Base-by-base conservation (phyloP, 2,113 vertebrate species). In the Oncorhynchus clarkii region DNA sequence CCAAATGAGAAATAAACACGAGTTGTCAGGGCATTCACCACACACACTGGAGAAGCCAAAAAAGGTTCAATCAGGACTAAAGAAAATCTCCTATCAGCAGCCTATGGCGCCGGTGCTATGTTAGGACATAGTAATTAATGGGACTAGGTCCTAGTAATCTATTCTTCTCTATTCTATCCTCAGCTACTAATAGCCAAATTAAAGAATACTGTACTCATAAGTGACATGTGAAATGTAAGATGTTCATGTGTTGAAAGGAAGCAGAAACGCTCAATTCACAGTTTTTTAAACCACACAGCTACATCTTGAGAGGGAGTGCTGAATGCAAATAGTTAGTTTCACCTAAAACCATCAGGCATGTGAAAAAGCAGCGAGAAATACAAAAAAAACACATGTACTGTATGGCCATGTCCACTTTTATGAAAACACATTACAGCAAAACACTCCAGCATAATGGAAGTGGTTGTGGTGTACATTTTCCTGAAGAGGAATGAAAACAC, bases 401-500 rank as follows among this genome's bases (percentile, higher is more conserved):
- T 71, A 77, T 69, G 51, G 49, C 64, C 51, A 70, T 77, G 81
- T 70, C 87, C 85, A 88, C 88, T 91, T 88, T 72, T 69, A 84
- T 85, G 80, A 87, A 86, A 88, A 79, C 81, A 84, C 87, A 88
- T 88, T 82, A 84, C 83, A 89, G 78, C 78, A 82, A 91, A 90
- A 91, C 90, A 90, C 89, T 91, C 86, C 71, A 84, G 80, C 82
- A 82, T 87, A 89, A 90, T 90, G 85, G 89, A 87, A 16, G 80
- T 76, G 84, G 69, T 76, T 76, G 78, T 85, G 82, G 89, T 90
- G 88, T 90, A 82, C 79, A 85, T 80, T 77, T 83, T 75, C 87
- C 59, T 92, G 87, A 91, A 93, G 89, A 91, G 90, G 85, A 86
- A 78, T 88, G 81, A 90, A 93, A 93, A 92, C 92, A 91, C 84